Base-by-base conservation (phyloP, 2,113 vertebrate genomes). In the Mystacornis crossleyi region DNA sequence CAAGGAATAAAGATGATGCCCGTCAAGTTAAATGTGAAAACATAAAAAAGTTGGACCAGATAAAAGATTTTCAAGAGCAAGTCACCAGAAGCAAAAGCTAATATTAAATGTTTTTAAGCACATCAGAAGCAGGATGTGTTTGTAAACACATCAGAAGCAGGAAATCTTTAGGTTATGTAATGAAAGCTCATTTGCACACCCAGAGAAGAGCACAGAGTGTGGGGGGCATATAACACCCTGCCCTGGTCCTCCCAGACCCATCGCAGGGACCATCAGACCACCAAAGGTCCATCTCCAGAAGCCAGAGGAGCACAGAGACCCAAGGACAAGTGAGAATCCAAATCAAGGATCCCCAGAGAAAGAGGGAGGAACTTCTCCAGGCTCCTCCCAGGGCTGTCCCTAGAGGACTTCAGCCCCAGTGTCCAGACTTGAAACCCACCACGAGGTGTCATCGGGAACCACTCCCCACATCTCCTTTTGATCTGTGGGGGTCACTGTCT, bases 161-260 rank as follows among this genome's bases (percentile, higher is more conserved):
- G 24, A 65, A 86, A 50, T 29, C 8, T 16, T 54, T 67, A 21
- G 14, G 19, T 66, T 86, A 16, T 34, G 12, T 61, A 66, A 53
- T 24, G 62, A 80, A 71, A 48, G 5, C 19, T 62, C 31, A 6
- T n/a, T 51, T 51, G 45, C 36, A 42, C 31, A 45, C 28, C 47
- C 38, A 36, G 43, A 57, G 53, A 62, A 24, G 17, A 66, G 16
- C 50, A 43, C 25, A 48, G 70, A 61, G 45, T 28, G 12, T 40
- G 4, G 2, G 2, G 12, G 14, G 3, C 34, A 6, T 19, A 2
- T 4, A 51, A 36, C 13, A 29, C 19, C 25, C 17, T 64, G 48
- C 60, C 51, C 9, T 6, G 13, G 6, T 48, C 19, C 61, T 86
- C 36, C 14, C 47, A 53, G 18, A 28, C 20, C 36, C 25, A 9